Percentiles rank a stretch among this genome's conserved stretches.
phyloP scores from a whole-genome alignment of 2,113 vertebrate species.

The Peromyscus californicus region DNA sequence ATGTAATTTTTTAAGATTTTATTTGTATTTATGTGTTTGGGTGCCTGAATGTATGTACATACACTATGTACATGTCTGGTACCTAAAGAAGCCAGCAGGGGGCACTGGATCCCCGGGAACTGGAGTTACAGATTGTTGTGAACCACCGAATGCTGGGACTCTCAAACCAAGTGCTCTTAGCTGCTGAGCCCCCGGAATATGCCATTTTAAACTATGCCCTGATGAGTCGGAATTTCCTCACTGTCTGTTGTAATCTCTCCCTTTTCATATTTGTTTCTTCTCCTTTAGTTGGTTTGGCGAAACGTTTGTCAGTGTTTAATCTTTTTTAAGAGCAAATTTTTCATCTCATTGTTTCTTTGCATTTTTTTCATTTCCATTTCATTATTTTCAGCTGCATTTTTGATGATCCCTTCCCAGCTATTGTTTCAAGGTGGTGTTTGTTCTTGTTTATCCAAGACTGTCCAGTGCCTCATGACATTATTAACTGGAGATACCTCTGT shows the following conservation, averaged over 20 bases:
- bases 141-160: background rate
- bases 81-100: background rate
- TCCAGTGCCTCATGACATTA: background rate
- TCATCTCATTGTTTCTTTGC: background rate
- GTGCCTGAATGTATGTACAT: background rate
- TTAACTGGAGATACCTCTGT: background rate
- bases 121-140: background rate
- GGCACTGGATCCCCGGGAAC: background rate
- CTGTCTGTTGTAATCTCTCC: background rate
- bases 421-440: background rate
- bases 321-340: background rate
- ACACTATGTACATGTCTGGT: background rate
- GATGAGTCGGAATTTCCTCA: background rate
- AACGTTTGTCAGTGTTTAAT: background rate
- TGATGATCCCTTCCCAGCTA: background rate
- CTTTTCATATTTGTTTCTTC: background rate
- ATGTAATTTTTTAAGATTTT: background rate
- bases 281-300: background rate
- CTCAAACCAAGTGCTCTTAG: background rate
- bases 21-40: background rate
- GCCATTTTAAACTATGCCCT: too few relatives aligned
- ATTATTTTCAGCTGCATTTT: background rate
- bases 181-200: background rate
- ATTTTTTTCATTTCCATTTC: background rate
- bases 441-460: background rate